Percentiles rank a stretch among this genome's conserved stretches.
Conservation (phyloP, 2,888 invertebrate species). For the Anthophora plumipes region DNA sequence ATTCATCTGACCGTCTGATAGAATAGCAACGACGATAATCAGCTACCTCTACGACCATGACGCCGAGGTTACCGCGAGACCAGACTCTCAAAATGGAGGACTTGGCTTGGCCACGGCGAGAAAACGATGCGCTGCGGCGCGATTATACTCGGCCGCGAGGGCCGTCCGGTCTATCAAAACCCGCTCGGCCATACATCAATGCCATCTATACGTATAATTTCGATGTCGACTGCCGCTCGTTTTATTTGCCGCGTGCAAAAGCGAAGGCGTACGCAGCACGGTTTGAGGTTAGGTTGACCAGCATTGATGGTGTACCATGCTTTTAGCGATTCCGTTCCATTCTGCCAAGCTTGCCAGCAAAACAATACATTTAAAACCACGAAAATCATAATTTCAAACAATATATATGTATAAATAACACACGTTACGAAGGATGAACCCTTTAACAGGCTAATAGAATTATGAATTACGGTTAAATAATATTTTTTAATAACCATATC, state of each 20-base stretch:
- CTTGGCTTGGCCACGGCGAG: constrained; percentile 65
- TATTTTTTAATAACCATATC: no score
- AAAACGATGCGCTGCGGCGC: constrained; percentile 71
- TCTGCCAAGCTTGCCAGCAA: background rate
- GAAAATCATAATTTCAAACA: background rate
- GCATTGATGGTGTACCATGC: constrained; percentile 7
- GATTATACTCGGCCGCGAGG: constrained; percentile 76
- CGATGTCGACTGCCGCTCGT: constrained; percentile 75
- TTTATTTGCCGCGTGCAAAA: constrained; percentile 69
- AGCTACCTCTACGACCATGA: constrained; percentile 42
- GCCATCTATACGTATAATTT: constrained; percentile 83
- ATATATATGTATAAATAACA: no score
- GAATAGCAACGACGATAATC: constrained; percentile 38
- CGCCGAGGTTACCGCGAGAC: constrained; percentile 54
- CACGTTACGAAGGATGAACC: background rate
- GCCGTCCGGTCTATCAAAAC: constrained; percentile 79
- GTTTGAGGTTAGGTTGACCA: constrained; percentile 45
- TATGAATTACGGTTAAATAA: no score
- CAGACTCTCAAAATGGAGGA: constrained; percentile 72
- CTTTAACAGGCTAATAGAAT: no score
- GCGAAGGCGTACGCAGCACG: constrained; percentile 56
- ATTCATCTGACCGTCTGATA: constrained; percentile 36
- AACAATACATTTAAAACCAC: background rate
- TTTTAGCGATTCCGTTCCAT: constrained; percentile 13
- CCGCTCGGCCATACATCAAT: constrained; percentile 81